These are phyloP conservation scores for Eptatretus burgeri DNA, from an alignment of 2,113 vertebrate species.

Conservation along the genomic window DNA sequence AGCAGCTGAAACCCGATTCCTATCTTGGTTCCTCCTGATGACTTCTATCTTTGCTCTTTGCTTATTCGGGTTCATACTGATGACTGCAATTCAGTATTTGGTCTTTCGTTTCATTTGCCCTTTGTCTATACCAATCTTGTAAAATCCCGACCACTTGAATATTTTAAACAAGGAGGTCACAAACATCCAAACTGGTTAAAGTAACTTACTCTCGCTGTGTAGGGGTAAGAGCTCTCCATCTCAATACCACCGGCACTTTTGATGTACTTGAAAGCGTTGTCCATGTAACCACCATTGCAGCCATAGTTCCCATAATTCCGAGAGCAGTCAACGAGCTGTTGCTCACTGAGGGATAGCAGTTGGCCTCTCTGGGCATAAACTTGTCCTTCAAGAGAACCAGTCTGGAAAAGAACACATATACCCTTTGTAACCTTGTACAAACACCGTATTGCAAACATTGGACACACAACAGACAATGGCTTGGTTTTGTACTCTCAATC, in stretches of 20 bases:
- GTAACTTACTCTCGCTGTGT: slow-evolving; percentile 12
- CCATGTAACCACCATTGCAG: slow-evolving; percentile 34
- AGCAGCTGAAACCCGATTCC: no score
- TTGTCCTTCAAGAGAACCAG: background rate
- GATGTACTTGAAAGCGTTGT: slow-evolving; percentile 27
- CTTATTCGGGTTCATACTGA: no score
- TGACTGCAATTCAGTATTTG: no score
- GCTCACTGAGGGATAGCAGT: background rate
- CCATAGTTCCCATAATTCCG: background rate
- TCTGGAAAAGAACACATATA: background rate
- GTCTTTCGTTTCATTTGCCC: no score
- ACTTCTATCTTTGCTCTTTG: no score
- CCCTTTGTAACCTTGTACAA: background rate
- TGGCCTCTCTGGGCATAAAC: background rate
- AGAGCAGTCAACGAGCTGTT: slow-evolving; percentile 4
- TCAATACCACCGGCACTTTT: slow-evolving; percentile 38
- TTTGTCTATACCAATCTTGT: no score
- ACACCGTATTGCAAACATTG: background rate
- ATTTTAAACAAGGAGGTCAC: no score
- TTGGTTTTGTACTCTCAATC: background rate
- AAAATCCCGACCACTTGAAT: no score
- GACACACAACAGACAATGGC: background rate
- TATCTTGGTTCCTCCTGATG: no score
- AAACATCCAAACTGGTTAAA: background rate
- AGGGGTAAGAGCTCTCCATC: slow-evolving; percentile 35